phyloP scores from a whole-genome alignment of 1,140 invertebrate species.

The Temnothorax longispinosus region DNA sequence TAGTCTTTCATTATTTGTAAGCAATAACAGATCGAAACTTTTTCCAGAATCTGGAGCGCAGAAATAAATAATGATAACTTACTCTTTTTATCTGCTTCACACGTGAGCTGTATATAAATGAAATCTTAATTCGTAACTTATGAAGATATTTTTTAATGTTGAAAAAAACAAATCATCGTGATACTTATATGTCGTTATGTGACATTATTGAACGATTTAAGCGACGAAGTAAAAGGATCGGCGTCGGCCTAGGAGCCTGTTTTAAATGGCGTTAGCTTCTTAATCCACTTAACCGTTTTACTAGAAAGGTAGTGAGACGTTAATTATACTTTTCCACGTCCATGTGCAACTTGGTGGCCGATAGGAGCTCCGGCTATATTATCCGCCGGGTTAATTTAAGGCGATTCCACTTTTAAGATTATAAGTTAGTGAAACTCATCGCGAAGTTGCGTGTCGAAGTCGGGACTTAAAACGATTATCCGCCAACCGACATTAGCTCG shows the following conservation, averaged over 20 bases:
- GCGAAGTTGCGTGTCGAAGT: constrained; percentile 38
- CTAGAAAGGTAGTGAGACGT: constrained; percentile 52
- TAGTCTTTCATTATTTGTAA: background rate
- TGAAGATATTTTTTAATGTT: background rate
- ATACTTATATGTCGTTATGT: background rate
- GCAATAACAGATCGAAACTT: background rate
- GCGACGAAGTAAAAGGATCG: background rate
- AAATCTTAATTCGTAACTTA: background rate
- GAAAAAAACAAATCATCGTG: background rate
- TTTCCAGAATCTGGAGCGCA: background rate
- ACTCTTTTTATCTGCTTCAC: background rate
- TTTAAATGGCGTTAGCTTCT: constrained; percentile 26
- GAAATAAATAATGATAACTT: background rate
- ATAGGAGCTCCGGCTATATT: constrained; percentile 30
- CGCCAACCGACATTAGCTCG: background rate
- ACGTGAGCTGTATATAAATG: background rate
- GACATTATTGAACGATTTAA: background rate
- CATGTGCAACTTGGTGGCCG: constrained; percentile 22
- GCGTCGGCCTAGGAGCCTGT: background rate
- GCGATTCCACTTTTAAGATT: constrained; percentile 48
- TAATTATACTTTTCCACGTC: constrained; percentile 43
- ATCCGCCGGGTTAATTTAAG: constrained; percentile 43
- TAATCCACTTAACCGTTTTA: constrained; percentile 56
- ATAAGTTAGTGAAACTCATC: constrained; percentile 51
- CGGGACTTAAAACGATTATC: constrained; percentile 38